Evolutionary conservation across 2,113 vertebrate species (phyloP), one percentile per base, ranked within the genome.

Genomic region (Aix galericulata): DNA sequence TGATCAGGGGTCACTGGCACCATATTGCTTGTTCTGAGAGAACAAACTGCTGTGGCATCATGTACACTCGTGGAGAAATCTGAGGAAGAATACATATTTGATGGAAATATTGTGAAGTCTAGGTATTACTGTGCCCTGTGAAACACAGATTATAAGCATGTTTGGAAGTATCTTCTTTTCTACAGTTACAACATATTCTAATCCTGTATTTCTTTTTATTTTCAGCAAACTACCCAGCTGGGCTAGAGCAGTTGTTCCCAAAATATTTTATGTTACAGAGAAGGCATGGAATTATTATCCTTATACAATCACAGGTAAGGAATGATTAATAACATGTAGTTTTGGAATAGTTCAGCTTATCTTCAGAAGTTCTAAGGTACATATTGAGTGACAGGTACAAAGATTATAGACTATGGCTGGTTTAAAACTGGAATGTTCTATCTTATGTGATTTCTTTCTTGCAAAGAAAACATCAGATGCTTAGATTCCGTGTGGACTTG

Each of bases 281-380:
- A 99, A 99, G 96, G 99, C 99, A 3, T 99, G 99, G 99, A 99
- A 99, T 98, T 99, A 99, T 80, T 99, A 99, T 86, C 99, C 99
- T 46, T 99, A 99, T 86, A 99, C 99, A 74, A 98, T 99, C 93
- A 99, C 99, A 98, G 99, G 99, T 99, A 96, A 98, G 98, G 76
- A 63, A 34, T 69, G 2, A 29, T 76, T 44, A 38, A 8, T 44
- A 32, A n/a, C 13, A 31, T 56, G n/a, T 80, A 55, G 21, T 86
- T 86, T 73, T 48, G 64, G 73, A 29, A 12, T 91, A 86, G 56
- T 82, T 89, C 56, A 68, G 29, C 7, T 53, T 79, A 26, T 56
- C 48, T 89, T 94, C 66, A 75, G 34, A 88, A 89, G n/a, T 34
- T 83, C 34, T 69, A 82, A 27, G 34, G 68, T 60, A 38, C 11